Percentiles rank a stretch among this genome's conserved stretches.
Evolutionary conservation across 1,140 invertebrate species (phyloP).

Genomic region (Helicoverpa armigera): DNA sequence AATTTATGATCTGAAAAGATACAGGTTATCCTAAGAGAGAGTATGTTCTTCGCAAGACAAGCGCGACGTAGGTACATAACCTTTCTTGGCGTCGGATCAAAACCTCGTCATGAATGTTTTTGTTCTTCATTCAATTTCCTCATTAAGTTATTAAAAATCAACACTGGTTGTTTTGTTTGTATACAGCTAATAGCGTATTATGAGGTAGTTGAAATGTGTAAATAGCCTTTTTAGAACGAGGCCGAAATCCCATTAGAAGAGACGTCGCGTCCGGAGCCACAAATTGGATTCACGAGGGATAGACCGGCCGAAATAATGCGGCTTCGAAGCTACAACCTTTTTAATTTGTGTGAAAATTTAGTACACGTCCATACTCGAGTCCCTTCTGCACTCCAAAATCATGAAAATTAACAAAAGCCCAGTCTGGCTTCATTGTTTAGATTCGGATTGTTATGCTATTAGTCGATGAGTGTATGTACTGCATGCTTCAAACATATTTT

Average conservation of each 20-base stretch:
- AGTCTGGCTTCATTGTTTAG: conserved; percentile 7
- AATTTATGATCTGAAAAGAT: no score
- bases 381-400: conserved; percentile 6
- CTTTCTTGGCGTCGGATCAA: background rate
- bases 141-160: conserved; percentile 41
- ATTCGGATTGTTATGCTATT: conserved; percentile 1
- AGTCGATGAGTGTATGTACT: background rate
- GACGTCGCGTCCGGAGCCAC: conserved; percentile 63
- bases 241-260: conserved; percentile 71
- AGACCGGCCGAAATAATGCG: conserved; percentile 68
- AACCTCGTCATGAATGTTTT: background rate
- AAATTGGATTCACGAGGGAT: conserved; percentile 73
- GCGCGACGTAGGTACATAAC: no score
- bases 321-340: conserved; percentile 62
- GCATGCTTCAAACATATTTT: no score
- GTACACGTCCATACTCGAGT: conserved; percentile 27
- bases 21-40: no score
- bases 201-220: conserved; percentile 61
- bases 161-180: conserved; percentile 31
- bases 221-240: conserved; percentile 70
- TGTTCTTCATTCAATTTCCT: background rate
- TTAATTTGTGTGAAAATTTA: conserved; percentile 65
- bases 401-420: conserved; percentile 31
- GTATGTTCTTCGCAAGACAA: no score
- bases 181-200: conserved; percentile 51